A percentile compares a stretch with the other conserved stretches of the same genome.
These are phyloP conservation scores for Smutsia temminckii DNA, from an alignment of 2,797 vertebrate genomes.

Conservation along the genomic window DNA sequence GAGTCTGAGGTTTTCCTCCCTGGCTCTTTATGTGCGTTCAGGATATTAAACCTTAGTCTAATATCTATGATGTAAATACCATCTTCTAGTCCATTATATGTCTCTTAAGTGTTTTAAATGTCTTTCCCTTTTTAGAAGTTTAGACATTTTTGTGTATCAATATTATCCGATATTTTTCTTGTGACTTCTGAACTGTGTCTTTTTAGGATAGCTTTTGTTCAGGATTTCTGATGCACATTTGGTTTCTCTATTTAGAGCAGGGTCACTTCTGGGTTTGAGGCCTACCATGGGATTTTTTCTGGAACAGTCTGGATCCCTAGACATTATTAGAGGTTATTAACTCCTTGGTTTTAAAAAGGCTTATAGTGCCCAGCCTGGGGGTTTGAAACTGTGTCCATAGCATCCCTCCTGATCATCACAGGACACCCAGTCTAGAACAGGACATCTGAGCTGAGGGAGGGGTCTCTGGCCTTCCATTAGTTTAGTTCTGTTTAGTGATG, in stretches of 20 bases:
- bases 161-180: not conserved
- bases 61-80: not conserved
- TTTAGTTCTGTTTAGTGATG: not conserved
- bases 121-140: not conserved
- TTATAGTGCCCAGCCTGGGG: not conserved
- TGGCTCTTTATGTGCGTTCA: not conserved
- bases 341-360: not conserved
- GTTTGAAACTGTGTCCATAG: not conserved
- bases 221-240: not conserved
- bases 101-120: not conserved
- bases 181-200: not conserved
- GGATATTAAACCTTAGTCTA: not conserved
- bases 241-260: not conserved
- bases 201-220: not conserved
- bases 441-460: not conserved
- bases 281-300: not conserved
- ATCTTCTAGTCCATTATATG: not conserved
- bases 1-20: not conserved
- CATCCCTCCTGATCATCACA: not conserved
- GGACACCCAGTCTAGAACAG: not conserved
- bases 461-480: not conserved
- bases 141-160: not conserved
- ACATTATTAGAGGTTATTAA: not conserved
- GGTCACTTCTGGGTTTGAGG: not conserved
- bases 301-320: not conserved